Evolutionary conservation across 2,888 invertebrate genomes (phyloP), one percentile per base, ranked within the genome.

Genomic region (Oeneis ivallda): DNA sequence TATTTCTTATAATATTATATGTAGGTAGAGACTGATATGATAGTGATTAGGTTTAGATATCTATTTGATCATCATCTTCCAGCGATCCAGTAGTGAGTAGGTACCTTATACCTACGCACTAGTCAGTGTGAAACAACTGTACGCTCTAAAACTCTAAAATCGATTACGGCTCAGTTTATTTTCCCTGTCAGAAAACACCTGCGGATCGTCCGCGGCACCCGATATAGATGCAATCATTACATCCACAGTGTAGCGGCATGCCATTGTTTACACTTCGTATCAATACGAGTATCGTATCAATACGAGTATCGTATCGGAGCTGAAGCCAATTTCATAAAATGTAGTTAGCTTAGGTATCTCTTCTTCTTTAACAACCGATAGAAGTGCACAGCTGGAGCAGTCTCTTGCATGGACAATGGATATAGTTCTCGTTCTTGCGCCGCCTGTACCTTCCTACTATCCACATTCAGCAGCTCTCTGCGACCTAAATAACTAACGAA

Each of bases 161-260:
- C 87, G 89, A 89, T 89, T 89, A 88, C 86, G 78, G 76, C 65
- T 77, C 68, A 77, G 90, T 91, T 91, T 91, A 89, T 91, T 90
- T 89, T 84, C 76, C 80, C 83, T 90, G 90, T 90, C 90, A 78
- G 81, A 72, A 72, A 81, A 73, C 90, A 90, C 90, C 90, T 91
- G 90, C 70, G 74, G 71, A 76, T 75, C 84, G 80, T 89, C 89
- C 80, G 80, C 77, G 74, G 74, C 82, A 82, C 83, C 86, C 79
- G 85, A 86, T 87, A 89, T 87, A 90, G 88, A 88, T 85, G 83
- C 79, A 78, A 87, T 86, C 85, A 85, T 85, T 83, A 70, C 70
- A 66, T 58, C 63, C 64, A 70, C 60, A 69, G 65, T 56, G 58
- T 64, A 64, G 66, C 67, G 62, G 66, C 66, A 62, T 56, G 68